Evolutionary conservation across 1,140 invertebrate species (phyloP).

Genomic region (Pseudomyrmex pallidus): DNA sequence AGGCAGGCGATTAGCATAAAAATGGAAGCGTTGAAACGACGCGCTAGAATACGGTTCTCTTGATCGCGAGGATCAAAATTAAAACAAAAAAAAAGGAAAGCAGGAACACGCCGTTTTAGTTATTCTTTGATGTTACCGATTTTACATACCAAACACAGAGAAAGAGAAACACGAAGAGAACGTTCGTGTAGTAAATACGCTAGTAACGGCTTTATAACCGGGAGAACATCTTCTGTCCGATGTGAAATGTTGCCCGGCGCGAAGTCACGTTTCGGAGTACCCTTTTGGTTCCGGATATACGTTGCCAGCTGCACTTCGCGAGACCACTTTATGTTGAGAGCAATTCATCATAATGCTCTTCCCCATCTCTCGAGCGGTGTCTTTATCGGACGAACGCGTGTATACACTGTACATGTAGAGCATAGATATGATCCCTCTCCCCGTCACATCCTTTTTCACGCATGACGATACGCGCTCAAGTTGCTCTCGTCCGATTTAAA

Average conservation of each 20-base stretch:
- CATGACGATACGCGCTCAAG: not conserved
- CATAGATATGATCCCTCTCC: conserved; percentile 21
- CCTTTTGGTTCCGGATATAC: conserved; percentile 50
- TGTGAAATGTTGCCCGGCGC: conserved; percentile 40
- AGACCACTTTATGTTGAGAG: conserved; percentile 28
- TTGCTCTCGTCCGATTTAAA: conserved; percentile 11
- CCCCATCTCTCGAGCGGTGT: conserved; percentile 10
- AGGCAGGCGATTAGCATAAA: conserved; percentile 37
- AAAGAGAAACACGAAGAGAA: not conserved
- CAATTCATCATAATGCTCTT: conserved; percentile 51
- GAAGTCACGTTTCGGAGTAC: conserved; percentile 49
- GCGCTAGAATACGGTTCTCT: conserved; percentile 13
- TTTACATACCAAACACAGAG: conserved; percentile 17
- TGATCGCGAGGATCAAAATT: conserved; percentile 18
- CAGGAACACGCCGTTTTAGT: not conserved
- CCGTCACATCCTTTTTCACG: conserved; percentile 30
- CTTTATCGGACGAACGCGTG: conserved; percentile 34
- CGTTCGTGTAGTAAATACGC: conserved; percentile 46
- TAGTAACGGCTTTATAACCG: conserved; percentile 48
- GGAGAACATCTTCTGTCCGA: conserved; percentile 48
- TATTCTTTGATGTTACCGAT: conserved; percentile 28
- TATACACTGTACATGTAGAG: not conserved
- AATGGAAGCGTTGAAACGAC: conserved; percentile 25
- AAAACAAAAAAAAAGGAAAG: conserved; percentile 15
- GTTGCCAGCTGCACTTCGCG: conserved; percentile 41